A percentile compares a stretch with the other conserved stretches of the same genome.
Evolutionary conservation across 2,113 vertebrate genomes (phyloP).

Genomic region (Cacatua alba): DNA sequence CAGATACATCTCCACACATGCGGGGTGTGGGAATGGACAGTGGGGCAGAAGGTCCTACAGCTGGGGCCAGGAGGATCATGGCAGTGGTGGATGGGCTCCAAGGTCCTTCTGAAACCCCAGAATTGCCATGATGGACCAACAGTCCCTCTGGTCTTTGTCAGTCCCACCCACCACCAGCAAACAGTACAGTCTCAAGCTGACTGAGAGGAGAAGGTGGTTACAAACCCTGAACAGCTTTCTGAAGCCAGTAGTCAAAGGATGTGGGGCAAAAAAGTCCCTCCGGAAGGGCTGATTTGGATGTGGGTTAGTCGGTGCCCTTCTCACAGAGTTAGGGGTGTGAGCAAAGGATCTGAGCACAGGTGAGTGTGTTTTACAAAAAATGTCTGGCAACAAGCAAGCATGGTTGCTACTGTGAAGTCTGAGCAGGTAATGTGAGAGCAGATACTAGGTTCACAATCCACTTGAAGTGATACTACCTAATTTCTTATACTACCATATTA

Average conservation of each 20-base stretch:
- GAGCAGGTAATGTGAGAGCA: not conserved
- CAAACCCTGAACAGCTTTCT: not conserved
- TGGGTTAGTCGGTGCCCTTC: not conserved
- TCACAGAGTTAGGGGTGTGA: not conserved
- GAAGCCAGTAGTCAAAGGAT: not conserved
- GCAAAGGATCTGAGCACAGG: not conserved
- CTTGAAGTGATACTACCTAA: not conserved
- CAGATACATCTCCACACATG: not conserved
- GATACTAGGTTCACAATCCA: not conserved
- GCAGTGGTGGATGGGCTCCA: not conserved
- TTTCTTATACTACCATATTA: not conserved
- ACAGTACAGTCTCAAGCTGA: not conserved
- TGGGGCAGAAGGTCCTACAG: not conserved
- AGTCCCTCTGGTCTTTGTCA: not conserved
- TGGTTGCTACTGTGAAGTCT: not conserved
- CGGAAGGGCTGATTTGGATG: not conserved
- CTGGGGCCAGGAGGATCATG: not conserved
- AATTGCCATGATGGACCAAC: not conserved
- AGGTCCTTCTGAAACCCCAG: not conserved
- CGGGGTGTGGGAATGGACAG: not conserved
- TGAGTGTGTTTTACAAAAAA: not conserved
- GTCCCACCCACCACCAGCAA: not conserved
- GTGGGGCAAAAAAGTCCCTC: not conserved
- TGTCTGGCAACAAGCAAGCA: not conserved
- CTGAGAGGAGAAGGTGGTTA: not conserved